Percentiles rank a stretch among this genome's conserved stretches.
phyloP scores from a whole-genome alignment of 1,140 invertebrate genomes.

The Panagrolaimus sp. region DNA sequence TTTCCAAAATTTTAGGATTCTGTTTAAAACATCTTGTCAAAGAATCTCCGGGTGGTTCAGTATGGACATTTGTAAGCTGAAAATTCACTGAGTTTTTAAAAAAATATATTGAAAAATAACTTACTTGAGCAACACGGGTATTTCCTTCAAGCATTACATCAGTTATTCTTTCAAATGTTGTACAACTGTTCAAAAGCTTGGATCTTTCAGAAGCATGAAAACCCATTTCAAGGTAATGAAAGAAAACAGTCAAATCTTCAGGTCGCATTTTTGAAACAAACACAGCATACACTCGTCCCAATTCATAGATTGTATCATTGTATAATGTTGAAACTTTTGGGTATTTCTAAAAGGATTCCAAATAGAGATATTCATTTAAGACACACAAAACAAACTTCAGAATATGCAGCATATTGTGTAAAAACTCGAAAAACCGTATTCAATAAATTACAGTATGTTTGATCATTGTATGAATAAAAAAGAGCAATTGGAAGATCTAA shows the following conservation, averaged over 20 bases:
- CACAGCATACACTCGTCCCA: background rate
- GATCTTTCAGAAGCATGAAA: background rate
- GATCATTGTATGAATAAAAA: constrained; percentile 10
- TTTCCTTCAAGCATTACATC: background rate
- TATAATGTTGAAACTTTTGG: background rate
- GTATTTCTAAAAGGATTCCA: background rate
- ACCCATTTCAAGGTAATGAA: constrained; percentile 4
- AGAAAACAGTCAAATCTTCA: background rate
- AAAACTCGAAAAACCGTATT: constrained; percentile 1
- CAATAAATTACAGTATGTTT: background rate
- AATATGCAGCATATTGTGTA: background rate
- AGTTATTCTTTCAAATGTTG: background rate
- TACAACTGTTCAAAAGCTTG: background rate
- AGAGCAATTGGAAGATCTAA: background rate
- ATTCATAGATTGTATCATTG: constrained; percentile 6
- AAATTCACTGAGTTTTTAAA: no score
- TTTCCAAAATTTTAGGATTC: constrained; percentile 1
- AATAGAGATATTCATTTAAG: background rate
- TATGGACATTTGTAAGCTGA: background rate
- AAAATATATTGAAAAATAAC: no score
- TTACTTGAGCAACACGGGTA: no score
- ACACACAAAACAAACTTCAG: background rate
- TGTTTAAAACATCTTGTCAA: background rate
- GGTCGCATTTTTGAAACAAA: background rate
- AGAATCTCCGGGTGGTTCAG: background rate